Base-by-base conservation (phyloP, 2,113 vertebrate species). In the Epinephelus fuscoguttatus region DNA sequence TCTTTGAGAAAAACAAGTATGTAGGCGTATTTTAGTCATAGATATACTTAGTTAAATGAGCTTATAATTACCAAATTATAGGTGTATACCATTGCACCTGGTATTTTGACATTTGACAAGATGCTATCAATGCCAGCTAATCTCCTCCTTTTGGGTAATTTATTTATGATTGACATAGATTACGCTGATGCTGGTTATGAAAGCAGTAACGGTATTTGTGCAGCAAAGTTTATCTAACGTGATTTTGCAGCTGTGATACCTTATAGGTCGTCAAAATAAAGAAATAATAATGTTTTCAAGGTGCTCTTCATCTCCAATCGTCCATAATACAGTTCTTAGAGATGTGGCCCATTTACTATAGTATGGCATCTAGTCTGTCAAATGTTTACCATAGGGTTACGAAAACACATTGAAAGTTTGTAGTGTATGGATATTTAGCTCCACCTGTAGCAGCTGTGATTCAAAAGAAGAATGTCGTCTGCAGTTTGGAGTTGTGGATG, bases 11-110 rank as follows among this genome's bases (percentile, higher is more conserved):
- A 87, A 91, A 12, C 76, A 87, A 60, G 70, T 68, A 78, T 78
- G 85, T 84, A 67, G 88, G 86, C 45, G 75, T 83, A 89, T 89
- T 90, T 90, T 81, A 84, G 86, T 89, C 89, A 87, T 84, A 87
- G 72, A 85, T 84, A 81, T 80, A 89, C 80, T 80, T 72, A 59
- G 61, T 68, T 81, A 92, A 92, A 89, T 80, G 73, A 84, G 80
- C 55, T 92, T 90, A 76, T 88, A 92, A 91, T 92, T 85, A 88
- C 69, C 4, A 88, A 92, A 93, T 93, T 93, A 90, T 91, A 91
- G 89, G 90, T 88, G 89, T 90, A 90, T 88, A 78, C 88, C 81
- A 73, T 52, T 88, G 87, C 87, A 92, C 89, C 85, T 93, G 91
- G 89, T 87, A 84, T 90, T 92, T 92, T 87, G 84, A 89, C 80